Evolutionary conservation across 2,888 invertebrate species (phyloP).

Genomic region (Leptinotarsa haldemani): DNA sequence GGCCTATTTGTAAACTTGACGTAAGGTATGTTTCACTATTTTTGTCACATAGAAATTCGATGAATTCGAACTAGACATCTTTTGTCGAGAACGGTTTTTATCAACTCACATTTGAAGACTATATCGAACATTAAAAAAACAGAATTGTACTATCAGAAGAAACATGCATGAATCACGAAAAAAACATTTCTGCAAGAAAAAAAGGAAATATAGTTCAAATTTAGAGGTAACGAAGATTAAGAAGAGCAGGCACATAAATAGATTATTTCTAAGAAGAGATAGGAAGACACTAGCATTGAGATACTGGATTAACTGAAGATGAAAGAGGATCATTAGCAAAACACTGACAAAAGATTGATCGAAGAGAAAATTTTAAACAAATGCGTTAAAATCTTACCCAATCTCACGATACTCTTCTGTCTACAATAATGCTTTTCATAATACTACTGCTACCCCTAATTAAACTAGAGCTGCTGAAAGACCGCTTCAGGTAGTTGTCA

Average conservation of each 20-base stretch:
- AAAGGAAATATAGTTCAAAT: too few species aligned
- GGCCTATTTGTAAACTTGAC: too few species aligned
- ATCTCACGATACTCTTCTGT: conserved; percentile 42
- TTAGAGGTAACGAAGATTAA: too few species aligned
- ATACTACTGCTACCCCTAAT: conserved; percentile 62
- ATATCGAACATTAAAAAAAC: too few species aligned
- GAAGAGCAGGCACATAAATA: neutral
- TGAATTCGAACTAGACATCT: too few species aligned
- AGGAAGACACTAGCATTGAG: neutral
- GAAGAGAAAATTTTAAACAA: conserved; percentile 1
- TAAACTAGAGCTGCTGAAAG: conserved; percentile 67
- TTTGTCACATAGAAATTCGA: too few species aligned
- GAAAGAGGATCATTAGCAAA: neutral
- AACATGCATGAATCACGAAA: too few species aligned
- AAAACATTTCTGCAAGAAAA: too few species aligned
- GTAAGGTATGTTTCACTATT: too few species aligned
- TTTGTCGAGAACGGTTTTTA: too few species aligned
- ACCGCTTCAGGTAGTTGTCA: conserved; percentile 66
- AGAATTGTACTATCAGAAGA: too few species aligned
- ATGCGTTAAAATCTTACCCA: conserved; percentile 50
- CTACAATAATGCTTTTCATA: conserved; percentile 54
- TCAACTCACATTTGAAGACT: too few species aligned
- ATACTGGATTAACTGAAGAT: conserved; percentile 5
- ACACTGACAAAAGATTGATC: neutral
- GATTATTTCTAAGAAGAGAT: neutral